Conservation (phyloP, 2,113 vertebrate species). For the Passer domesticus region DNA sequence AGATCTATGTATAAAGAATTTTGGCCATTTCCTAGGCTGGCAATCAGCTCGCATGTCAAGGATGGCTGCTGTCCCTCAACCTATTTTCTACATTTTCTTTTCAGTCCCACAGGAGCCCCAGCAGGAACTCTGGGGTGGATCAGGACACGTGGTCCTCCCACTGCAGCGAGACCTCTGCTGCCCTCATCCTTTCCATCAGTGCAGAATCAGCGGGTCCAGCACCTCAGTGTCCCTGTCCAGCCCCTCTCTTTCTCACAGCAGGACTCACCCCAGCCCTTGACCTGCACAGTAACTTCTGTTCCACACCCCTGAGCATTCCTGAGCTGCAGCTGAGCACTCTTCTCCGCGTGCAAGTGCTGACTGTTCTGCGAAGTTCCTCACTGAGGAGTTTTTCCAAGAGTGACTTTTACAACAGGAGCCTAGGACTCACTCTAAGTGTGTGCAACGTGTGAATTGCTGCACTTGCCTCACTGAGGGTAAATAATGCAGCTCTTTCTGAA, state of each 20-base stretch:
- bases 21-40: neutral
- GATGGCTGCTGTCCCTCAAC: neutral
- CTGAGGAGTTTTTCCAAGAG: neutral
- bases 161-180: neutral
- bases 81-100: neutral
- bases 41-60: neutral
- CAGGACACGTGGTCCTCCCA: neutral
- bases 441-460: neutral
- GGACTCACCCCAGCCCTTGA: neutral
- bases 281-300: neutral
- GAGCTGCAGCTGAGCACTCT: neutral
- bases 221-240: neutral
- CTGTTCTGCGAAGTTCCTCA: neutral
- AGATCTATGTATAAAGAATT: neutral
- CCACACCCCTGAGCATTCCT: neutral
- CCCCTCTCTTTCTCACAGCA: neutral
- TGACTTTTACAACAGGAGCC: neutral
- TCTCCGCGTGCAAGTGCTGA: accelerated
- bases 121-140: neutral
- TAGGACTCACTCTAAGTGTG: neutral
- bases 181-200: neutral
- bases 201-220: accelerated
- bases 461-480: neutral
- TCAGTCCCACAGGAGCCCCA: neutral
- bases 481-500: constrained; percentile 70